These are phyloP conservation scores for Zosterops japonicus DNA, from an alignment of 2,113 vertebrate genomes.

Conservation along the genomic window DNA sequence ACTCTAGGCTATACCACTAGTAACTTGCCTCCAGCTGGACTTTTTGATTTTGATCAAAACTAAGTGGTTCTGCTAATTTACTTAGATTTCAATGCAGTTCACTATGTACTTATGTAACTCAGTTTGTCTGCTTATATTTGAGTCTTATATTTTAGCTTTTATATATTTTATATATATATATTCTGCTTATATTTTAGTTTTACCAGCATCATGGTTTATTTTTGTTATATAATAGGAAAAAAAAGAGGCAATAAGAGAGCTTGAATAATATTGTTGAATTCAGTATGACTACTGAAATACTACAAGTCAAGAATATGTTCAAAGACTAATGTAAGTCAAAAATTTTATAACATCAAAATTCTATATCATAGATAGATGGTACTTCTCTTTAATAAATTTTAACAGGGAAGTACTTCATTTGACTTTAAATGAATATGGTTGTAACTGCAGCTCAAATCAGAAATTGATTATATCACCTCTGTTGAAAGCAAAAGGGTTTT, in stretches of 20 bases:
- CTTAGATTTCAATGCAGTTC: neutral
- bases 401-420: neutral
- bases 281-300: neutral
- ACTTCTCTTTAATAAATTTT: neutral
- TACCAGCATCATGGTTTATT: neutral
- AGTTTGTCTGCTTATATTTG: neutral
- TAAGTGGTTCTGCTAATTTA: neutral
- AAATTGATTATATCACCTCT: conserved; percentile 2
- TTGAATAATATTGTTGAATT: neutral
- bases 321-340: neutral
- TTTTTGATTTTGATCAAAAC: neutral
- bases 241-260: neutral
- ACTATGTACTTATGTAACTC: neutral
- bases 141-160: too few species aligned
- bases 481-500: neutral
- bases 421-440: conserved; percentile 26
- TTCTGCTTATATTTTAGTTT: neutral
- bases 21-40: neutral
- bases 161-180: too few species aligned
- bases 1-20: neutral
- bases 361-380: neutral
- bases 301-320: neutral
- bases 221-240: neutral
- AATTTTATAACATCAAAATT: neutral
- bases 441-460: conserved; percentile 17